Conservation (phyloP, 2,797 vertebrate genomes). For the Acrossocheilus fasciatus region DNA sequence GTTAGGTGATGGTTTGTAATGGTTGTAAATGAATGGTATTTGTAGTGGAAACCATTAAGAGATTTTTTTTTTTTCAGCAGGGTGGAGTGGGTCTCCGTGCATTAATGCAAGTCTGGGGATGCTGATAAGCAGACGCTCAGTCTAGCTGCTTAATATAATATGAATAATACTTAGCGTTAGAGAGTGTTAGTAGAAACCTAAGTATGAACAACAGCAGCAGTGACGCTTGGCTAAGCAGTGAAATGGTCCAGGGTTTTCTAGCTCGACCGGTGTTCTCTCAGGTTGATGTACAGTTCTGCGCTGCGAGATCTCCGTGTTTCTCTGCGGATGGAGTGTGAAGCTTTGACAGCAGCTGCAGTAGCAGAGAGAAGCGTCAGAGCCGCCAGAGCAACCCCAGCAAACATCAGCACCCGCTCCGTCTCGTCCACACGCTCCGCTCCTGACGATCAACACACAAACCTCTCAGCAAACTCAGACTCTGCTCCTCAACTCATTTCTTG, state of each 20-base stretch:
- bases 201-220: not conserved
- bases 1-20: no score
- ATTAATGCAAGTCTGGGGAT: no score
- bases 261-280: not conserved
- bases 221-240: not conserved
- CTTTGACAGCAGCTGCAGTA: constrained; percentile 15
- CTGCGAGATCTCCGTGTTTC: no score
- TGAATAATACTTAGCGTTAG: no score
- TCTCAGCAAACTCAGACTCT: no score
- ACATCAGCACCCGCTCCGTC: constrained; percentile 26
- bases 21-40: no score
- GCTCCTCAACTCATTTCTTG: no score
- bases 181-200: no score
- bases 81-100: no score
- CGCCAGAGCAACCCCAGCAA: constrained; percentile 26
- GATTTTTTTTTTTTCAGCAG: no score
- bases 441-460: not conserved
- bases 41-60: no score
- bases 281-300: not conserved
- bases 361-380: constrained; percentile 23
- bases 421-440: not conserved
- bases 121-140: not conserved
- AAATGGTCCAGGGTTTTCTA: not conserved
- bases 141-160: not conserved
- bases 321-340: not conserved